Base-by-base conservation (phyloP, 1,140 invertebrate genomes). In the Limonius californicus region DNA sequence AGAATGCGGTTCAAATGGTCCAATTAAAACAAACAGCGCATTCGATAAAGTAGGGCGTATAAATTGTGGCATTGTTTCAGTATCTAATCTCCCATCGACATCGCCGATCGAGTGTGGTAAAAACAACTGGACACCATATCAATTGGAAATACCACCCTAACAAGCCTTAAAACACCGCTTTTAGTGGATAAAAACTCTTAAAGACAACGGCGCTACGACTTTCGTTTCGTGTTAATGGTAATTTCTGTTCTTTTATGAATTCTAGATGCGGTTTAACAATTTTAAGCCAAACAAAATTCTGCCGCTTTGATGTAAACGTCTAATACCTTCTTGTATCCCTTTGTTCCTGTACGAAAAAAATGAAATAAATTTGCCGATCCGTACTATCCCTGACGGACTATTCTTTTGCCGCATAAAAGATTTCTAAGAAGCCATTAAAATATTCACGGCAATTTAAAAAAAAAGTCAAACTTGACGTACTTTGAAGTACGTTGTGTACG, bases 111-210 rank as follows among this genome's bases (percentile, higher is more conserved):
- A 64, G 23, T 30, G 35, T 19, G 54, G 61, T 42, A 66, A 66
- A 63, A 63, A 68, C 67, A 58, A 15, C 50, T 60, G 61, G 57
- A 67, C 69, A 70, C 64, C 67, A 68, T 65, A 67, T 68, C 69
- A 69, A 67, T 70, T 70, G 63, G 65, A 70, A 70, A 70, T 70
- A 70, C 68, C 63, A 66, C 65, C 67, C 67, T 70, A 70, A 70
- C 69, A 70, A 70, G 69, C 64, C 23, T n/a, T n/a, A 54, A 32
- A 62, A 68, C 66, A 68, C 35, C 45, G 59, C 56, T 60, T 54
- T 54, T 27, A 45, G 59, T 30, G 30, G 57, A 35, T 62, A 61
- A 62, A 64, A 67, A 64, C 60, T 54, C 45, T 62, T 57, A 50
- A 50, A 50, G 35, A 62, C 20, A 27, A 62, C 11, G 57, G 32